Base-by-base conservation (phyloP, 2,113 vertebrate species). In the Oxygymnocypris stewartii region DNA sequence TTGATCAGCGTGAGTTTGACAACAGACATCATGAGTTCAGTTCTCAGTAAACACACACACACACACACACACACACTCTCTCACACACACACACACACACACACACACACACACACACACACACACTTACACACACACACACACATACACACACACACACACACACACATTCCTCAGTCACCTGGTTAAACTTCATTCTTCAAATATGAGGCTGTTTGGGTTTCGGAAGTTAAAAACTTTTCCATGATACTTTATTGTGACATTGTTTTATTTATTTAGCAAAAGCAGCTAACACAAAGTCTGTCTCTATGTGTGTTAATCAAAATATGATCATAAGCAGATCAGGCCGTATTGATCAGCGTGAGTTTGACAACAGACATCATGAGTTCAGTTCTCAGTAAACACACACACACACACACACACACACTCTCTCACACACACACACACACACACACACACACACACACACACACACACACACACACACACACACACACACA, bases 151-250 rank as follows among this genome's bases (percentile, higher is more conserved):
- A 51, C 44, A 18, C 61, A 16, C 47, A 71, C 28, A 23, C n/a
- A 92, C 88, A 93, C 90, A 79, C 78, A 87, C 84, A 92, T 92
- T 93, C 59, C 51, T 54, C 51, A 54, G 16, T 54, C 51, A 54
- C 16, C 6, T 2, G 51, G 16, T 54, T 20, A 20, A 54, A 54
- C 51, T 18, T 20, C 16, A 59, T 8, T 23, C 54, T 59, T 59
- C 6, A 59, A 23, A 6, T 51, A 51, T 51, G 13, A 51, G 49
- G 12, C 12, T 3, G 13, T 51, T 51, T 59, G 54, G 2, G 54
- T 59, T 59, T 59, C 54, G 2, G 54, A 59, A 59, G 54, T 23
- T 59, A 59, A 59, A 20, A 59, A 8, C 18, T 4, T 54, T 54
- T 6, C 4, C 13, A 5, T 54, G 51, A 1, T 47, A 12, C 44